Evolutionary conservation across 2,797 vertebrate genomes (phyloP).

Genomic region (Platalea minor): DNA sequence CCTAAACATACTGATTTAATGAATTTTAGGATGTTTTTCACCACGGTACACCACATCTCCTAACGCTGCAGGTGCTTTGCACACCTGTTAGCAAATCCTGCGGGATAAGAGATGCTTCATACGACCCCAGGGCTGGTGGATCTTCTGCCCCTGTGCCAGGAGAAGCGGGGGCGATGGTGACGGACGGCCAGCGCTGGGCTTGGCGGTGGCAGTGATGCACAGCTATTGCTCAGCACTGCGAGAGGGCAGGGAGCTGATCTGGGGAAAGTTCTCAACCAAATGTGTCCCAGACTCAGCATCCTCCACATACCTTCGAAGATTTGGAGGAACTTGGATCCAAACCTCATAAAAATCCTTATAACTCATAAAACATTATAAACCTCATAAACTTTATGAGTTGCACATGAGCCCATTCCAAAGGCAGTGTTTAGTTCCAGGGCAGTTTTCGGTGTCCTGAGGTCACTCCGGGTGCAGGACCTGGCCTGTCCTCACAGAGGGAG

Average conservation of each 20-base stretch:
- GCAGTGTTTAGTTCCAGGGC: neutral
- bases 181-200: accelerated
- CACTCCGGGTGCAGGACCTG: accelerated
- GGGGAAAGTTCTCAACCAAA: neutral
- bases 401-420: neutral
- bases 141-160: accelerated
- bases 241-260: neutral
- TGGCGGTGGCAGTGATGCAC: neutral
- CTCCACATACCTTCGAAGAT: neutral
- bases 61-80: accelerated
- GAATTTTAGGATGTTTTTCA: neutral
- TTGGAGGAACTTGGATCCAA: neutral
- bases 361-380: neutral
- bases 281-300: accelerated
- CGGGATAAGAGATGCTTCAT: neutral
- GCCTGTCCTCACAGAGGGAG: neutral
- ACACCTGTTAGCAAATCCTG: neutral
- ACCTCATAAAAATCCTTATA: neutral
- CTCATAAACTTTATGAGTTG: neutral
- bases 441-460: accelerated
- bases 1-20: neutral
- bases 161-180: accelerated
- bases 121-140: neutral
- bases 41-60: neutral
- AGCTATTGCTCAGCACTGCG: accelerated